Base-by-base conservation (phyloP, 2,797 vertebrate species). In the Nyctalus aviator region DNA sequence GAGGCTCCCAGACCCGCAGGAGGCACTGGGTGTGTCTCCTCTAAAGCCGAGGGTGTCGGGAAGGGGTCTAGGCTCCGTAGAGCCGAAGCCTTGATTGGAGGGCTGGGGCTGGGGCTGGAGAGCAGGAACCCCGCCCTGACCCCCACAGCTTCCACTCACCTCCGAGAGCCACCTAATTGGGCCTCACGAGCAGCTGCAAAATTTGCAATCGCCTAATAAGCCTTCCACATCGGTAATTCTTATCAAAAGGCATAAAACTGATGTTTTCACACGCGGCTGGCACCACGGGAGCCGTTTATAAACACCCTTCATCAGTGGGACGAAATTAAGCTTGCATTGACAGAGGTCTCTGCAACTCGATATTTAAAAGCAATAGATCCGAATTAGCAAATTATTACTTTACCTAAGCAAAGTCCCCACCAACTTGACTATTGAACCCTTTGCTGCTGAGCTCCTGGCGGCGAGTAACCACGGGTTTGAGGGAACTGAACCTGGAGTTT, bases 371-470 rank as follows among this genome's bases (percentile, higher is more conserved):
- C 93, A 96, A 97, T 96, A 95, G 93, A 97, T 97, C 75, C 48
- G 96, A 97, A 97, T 97, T 97, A 97, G 96, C 94, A 97, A 97
- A 97, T 97, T 95, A 95, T 89, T 92, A 84, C 89, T 94, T 95
- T 88, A 88, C 87, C 57, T 50, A 84, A 53, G 92, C 64, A 81
- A 95, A 84, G 93, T 88, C 85, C 81, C 90, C 87, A 88, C 90
- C 91, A 90, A 75, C 69, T 88, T 87, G 32, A 77, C 81, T 93
- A 32, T 57, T 44, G 83, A 94, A n/a, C 62, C 35, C 62, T 59
- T 92, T 46, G 87, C 92, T 23, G 93, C 41, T 37, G 71, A 75
- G 92, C 71, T 72, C 53, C 96, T 94, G 32, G 68, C 32, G 12
- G 82, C 44, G 83, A 79, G 59, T 94, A 96, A 96, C 95, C 81